phyloP scores from a whole-genome alignment of 2,113 vertebrate species.

The Rhinolophus sinicus region DNA sequence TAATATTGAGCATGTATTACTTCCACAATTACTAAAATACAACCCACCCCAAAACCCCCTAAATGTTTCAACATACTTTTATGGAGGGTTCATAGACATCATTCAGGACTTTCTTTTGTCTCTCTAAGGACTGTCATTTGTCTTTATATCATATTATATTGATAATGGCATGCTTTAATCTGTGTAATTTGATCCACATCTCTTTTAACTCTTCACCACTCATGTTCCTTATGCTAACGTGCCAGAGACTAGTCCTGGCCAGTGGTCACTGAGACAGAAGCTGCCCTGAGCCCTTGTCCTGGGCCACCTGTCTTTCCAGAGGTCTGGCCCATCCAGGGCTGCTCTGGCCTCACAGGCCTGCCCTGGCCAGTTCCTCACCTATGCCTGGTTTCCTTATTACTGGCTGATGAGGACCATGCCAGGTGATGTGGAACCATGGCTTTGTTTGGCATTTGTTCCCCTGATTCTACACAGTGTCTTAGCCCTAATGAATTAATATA shows the following conservation, averaged over 20 bases:
- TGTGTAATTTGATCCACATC: not conserved
- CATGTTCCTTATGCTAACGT: not conserved
- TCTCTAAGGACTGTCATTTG: not conserved
- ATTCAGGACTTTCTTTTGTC: not conserved
- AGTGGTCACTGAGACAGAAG: not conserved
- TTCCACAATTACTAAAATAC: not conserved
- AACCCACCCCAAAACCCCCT: not conserved
- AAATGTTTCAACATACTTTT: not conserved
- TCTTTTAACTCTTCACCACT: not conserved
- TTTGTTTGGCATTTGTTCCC: not conserved
- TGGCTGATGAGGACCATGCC: not conserved
- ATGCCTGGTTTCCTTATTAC: not conserved
- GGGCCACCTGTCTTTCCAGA: not conserved
- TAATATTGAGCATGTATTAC: not conserved
- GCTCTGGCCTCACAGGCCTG: not conserved
- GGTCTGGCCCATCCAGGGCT: not conserved
- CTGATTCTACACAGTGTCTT: not conserved
- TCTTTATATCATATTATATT: not conserved
- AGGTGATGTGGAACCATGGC: not conserved
- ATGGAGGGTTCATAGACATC: not conserved
- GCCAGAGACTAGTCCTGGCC: not conserved
- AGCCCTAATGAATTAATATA: not conserved
- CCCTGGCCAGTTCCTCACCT: not conserved
- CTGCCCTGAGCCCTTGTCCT: not conserved
- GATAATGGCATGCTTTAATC: not conserved